phyloP scores from a whole-genome alignment of 2,113 vertebrate genomes.

The Rhinichthys klamathensis region DNA sequence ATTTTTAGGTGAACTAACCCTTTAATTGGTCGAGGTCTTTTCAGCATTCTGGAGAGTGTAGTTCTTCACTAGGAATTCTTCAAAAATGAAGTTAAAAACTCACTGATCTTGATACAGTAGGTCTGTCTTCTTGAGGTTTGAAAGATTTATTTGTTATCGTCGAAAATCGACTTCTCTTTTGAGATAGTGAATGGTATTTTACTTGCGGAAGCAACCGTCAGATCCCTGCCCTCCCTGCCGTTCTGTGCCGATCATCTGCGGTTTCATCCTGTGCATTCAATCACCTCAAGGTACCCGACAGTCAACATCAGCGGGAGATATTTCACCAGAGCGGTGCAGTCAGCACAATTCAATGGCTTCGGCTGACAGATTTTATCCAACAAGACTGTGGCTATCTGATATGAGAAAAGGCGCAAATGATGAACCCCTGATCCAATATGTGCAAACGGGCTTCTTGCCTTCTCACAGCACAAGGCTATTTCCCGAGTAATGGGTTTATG shows the following conservation, averaged over 20 bases:
- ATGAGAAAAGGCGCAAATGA: slow-evolving; percentile 32
- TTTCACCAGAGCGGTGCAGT: slow-evolving; percentile 67
- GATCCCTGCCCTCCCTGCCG: slow-evolving; percentile 59
- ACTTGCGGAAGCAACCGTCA: slow-evolving; percentile 20
- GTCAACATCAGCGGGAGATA: slow-evolving; percentile 65
- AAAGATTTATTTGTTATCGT: not conserved
- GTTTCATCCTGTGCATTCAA: slow-evolving; percentile 62
- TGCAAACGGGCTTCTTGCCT: slow-evolving; percentile 35
- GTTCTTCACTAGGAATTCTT: not conserved
- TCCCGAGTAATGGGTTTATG: slow-evolving; percentile 37
- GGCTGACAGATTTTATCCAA: slow-evolving; percentile 10
- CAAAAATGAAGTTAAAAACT: not conserved
- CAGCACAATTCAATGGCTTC: slow-evolving; percentile 64
- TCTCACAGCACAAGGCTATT: slow-evolving; percentile 19
- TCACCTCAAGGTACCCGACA: slow-evolving; percentile 67
- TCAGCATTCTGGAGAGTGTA: not conserved
- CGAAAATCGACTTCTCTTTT: not conserved
- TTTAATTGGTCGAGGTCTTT: not conserved
- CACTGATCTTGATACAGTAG: not conserved
- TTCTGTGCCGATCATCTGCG: slow-evolving; percentile 56
- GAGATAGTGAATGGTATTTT: not conserved
- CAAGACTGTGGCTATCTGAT: slow-evolving; percentile 29
- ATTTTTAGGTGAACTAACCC: too few relatives aligned
- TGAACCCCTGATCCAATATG: slow-evolving; percentile 47
- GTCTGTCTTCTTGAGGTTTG: not conserved